These are phyloP conservation scores for Bettongia penicillata DNA, from an alignment of 2,113 vertebrate genomes.

Conservation along the genomic window DNA sequence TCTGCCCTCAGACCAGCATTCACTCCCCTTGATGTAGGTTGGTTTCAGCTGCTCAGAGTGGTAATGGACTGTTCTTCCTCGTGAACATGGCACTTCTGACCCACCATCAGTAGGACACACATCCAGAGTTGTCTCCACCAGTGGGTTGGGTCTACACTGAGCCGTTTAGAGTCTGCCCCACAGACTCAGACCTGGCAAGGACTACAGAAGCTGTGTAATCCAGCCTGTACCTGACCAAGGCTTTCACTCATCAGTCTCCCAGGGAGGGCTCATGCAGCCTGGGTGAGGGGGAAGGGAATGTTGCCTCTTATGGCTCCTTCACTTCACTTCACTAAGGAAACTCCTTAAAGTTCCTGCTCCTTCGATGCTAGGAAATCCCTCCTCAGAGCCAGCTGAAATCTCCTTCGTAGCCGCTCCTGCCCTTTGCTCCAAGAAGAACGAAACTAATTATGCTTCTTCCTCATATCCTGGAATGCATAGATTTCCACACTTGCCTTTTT, in stretches of 20 bases:
- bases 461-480: not conserved
- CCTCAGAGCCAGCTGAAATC: not conserved
- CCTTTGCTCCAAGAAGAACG: not conserved
- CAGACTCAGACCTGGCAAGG: not conserved
- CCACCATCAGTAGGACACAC: conserved; percentile 1
- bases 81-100: not conserved
- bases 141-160: not conserved
- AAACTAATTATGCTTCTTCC: not conserved
- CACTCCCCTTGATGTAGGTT: conserved; percentile 74
- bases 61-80: conserved; percentile 50
- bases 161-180: not conserved
- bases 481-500: not conserved
- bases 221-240: not conserved
- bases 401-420: too few relatives aligned
- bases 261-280: not conserved
- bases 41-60: conserved; percentile 56
- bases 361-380: not conserved
- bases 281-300: too few relatives aligned
- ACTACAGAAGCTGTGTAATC: not conserved
- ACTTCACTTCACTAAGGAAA: too few relatives aligned
- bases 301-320: too few relatives aligned
- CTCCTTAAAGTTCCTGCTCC: too few relatives aligned
- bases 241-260: not conserved
- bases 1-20: conserved; percentile 76
- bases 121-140: not conserved